Evolutionary conservation across 1,140 invertebrate species (phyloP), one percentile per base, ranked within the genome.

Genomic region (Drosophila malerkotliana): DNA sequence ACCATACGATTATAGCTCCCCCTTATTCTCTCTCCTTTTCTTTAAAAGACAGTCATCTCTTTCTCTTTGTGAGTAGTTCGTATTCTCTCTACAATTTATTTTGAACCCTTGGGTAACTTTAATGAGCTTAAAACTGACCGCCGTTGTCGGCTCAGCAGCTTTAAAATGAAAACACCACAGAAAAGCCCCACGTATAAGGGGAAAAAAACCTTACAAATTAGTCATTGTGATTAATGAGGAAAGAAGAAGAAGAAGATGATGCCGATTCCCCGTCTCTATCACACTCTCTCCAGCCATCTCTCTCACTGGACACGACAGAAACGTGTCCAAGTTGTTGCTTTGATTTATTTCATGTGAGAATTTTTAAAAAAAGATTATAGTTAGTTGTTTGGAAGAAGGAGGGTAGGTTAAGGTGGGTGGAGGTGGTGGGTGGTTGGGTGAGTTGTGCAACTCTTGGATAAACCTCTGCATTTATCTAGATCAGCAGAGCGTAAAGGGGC

Each of bases 191-290:
- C 14, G 34, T 30, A 47, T 6, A 28, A 26, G 12, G 12, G 48
- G 45, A 45, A 67, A 73, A 73, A 59, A 18, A 47, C 55, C 39
- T 55, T 4, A 79, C 71, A 66, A 82, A 76, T 76, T 72, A 87
- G 82, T 85, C 82, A 87, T 69, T 82, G 78, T 87, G 75, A 88
- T 88, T 87, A 87, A 88, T 87, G 75, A 76, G 77, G 18, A 34
- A 34, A 37, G 21, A 21, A 47, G 48, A 15, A 28, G 60, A 41
- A 41, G 39, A 14, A 49, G 44, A 47, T 14, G 21, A 9, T 10
- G 68, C 30, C 18, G 32, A 15, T 21, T 39, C 49, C 26, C 3
- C 21, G 15, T 69, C 63, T 57, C 63, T 69, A 21, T 54, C 39
- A 2, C 9, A 21, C 14, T 12, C 26, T 12, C 26, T 26, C n/a